These are phyloP conservation scores for Paramormyrops hopkinsi DNA, from an alignment of 2,797 vertebrate genomes.

Conservation along the genomic window DNA sequence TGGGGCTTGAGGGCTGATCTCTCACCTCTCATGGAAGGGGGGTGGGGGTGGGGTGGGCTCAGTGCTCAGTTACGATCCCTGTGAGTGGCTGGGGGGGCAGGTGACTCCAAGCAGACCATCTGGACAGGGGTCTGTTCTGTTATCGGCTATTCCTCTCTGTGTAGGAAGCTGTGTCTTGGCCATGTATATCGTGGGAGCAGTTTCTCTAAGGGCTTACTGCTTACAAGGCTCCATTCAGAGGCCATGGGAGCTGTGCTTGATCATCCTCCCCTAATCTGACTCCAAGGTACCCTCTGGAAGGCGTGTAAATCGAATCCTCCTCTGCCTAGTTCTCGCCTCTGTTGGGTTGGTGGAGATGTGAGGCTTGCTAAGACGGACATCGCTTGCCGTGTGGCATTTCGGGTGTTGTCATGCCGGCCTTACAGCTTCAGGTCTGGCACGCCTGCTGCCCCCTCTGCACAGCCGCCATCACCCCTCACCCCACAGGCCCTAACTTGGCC, in stretches of 20 bases:
- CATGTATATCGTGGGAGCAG: neutral
- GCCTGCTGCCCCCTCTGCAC: conserved; percentile 28
- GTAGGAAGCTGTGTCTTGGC: neutral
- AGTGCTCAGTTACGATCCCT: neutral
- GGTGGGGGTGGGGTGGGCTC: neutral
- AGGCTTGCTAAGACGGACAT: neutral
- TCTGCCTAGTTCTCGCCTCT: neutral
- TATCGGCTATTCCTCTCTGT: neutral
- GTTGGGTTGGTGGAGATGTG: neutral
- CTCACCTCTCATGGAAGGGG: conserved; percentile 44
- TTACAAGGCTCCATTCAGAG: neutral
- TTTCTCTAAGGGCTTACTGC: neutral
- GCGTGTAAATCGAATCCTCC: neutral
- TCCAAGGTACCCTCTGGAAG: neutral
- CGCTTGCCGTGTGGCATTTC: neutral
- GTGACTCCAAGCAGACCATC: neutral
- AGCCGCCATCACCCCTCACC: conserved; percentile 50
- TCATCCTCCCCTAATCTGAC: neutral
- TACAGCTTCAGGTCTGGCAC: neutral
- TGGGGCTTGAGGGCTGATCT: conserved; percentile 49
- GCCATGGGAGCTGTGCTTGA: neutral
- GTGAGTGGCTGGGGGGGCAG: neutral
- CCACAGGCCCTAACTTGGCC: neutral
- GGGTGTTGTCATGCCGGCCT: neutral
- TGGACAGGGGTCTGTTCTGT: neutral